Conservation (phyloP, 2,888 invertebrate species). For the Palloptera scutellata region DNA sequence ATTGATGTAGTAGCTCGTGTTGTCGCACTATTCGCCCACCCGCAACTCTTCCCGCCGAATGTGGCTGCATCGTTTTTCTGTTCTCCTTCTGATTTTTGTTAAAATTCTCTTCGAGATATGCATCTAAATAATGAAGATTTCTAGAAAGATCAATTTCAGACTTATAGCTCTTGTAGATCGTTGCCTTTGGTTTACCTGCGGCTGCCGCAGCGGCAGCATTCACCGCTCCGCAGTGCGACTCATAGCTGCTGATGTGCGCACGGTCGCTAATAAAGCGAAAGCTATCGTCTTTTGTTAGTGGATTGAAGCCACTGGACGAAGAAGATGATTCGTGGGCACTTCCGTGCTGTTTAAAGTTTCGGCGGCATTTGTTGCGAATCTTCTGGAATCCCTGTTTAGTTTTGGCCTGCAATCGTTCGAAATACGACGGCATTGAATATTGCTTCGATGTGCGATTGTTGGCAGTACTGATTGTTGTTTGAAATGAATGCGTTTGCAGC, state of each 20-base stretch:
- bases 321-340: constrained; percentile 33
- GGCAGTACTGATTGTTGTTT: constrained; percentile 4
- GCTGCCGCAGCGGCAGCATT: constrained; percentile 9
- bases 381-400: constrained; percentile 60
- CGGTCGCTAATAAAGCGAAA: constrained; percentile 61
- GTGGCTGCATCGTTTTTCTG: constrained; percentile 50
- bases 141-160: constrained; percentile 63
- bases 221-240: constrained; percentile 51
- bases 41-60: constrained; percentile 55
- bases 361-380: constrained; percentile 61
- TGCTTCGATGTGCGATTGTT: constrained; percentile 37
- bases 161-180: constrained; percentile 63
- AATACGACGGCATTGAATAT: constrained; percentile 46
- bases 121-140: constrained; percentile 62
- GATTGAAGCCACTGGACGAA: constrained; percentile 52
- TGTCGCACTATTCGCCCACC: constrained; percentile 45
- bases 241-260: constrained; percentile 57
- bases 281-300: constrained; percentile 58
- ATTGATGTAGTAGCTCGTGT: constrained; percentile 18
- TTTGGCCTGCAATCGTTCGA: constrained; percentile 61
- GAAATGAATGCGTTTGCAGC: constrained; percentile 28
- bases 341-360: constrained; percentile 51
- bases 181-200: constrained; percentile 47
- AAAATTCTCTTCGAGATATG: constrained; percentile 63
- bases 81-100: constrained; percentile 49